Evolutionary conservation across 1,140 invertebrate species (phyloP), one percentile per base, ranked within the genome.

Genomic region (Anoplophora glabripennis): DNA sequence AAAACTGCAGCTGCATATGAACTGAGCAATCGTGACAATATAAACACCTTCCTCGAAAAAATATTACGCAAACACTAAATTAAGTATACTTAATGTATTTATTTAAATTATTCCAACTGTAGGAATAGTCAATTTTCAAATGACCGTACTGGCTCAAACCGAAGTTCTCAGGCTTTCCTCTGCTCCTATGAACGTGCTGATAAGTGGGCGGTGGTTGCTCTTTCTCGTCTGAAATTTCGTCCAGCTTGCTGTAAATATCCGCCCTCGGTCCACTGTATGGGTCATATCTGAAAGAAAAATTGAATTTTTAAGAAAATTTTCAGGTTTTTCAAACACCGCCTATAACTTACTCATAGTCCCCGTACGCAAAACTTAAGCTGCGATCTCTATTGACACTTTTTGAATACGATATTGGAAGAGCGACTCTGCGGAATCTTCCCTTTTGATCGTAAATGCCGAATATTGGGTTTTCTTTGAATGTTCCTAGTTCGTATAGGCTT

Each of bases 111-210:
- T 86, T 84, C 86, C 87, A 88, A 70, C 84, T 88, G 67, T 80
- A 84, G 1, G 85, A 86, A 68, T 89, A 88, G 73, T 89, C 87
- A 56, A 89, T 88, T 74, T 86, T 85, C 11, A 88, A 75, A 65
- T 88, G 85, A 18, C 87, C 87, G 59, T 88, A 86, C 18, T 81
- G 81, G 37, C 83, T 88, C 8, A 87, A 72, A 33, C 83, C 81
- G 67, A 86, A 83, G 70, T 83, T 82, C 36, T 79, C 74, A 4
- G 80, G 80, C 44, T 68, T 60, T 15, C 41, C 53, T 47, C 55
- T 60, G 15, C 55, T 45, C 49, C 53, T 65, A 53, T 57, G 53
- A 8, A 69, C 61, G 33, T 69, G 66, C 46, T 73, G 69, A 51
- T 73, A 72, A 14, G 72, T 71, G 28, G 72, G 72, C 15, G 40